Base-by-base conservation (phyloP, 2,113 vertebrate species). In the Hypocryptadius cinnamomeus region DNA sequence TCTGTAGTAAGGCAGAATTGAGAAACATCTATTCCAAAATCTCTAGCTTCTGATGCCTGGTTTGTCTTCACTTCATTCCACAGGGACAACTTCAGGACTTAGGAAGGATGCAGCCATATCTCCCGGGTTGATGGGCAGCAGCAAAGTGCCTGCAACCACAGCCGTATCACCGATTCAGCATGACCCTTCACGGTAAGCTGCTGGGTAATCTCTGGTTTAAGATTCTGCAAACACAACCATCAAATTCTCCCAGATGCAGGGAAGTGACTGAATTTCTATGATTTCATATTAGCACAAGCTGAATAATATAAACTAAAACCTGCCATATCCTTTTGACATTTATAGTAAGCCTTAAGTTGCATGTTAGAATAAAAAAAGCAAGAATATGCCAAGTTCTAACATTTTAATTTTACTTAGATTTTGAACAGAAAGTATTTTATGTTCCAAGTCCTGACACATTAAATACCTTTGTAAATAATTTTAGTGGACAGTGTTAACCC, bases 21-120 rank as follows among this genome's bases (percentile, higher is more conserved):
- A 10, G 10, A 79, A 79, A 83, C 6, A 37, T 37, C 48, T 85
- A 35, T 89, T 73, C 48, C 23, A 33, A 50, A 71, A 71, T 88
- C 65, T 13, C 18, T 86, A 80, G 61, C 61, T 37, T 89, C 50
- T 84, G 77, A 85, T 90, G 11, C 65, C 47, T 73, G 56, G 44
- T 39, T 77, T 95, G 79, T 77, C n/a, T 96, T 94, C 81, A 25
- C 35, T 94, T 93, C 59, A 93, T 96, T 95, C 48, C 69, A 66
- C 94, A 98, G 98, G 89, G 65, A 82, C 47, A 80, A 5, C 48
- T 66, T 44, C 86, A 73, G 84, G 85, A 89, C 56, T 92, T 89
- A 90, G 78, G 83, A 98, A 97, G 91, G 98, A 98, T 96, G 97
- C 96, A 48, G 97, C 97, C 47, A 95, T 97, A 4, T 99, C 98